These are phyloP conservation scores for Ataeniobius toweri DNA, from an alignment of 2,797 vertebrate genomes.

Conservation along the genomic window DNA sequence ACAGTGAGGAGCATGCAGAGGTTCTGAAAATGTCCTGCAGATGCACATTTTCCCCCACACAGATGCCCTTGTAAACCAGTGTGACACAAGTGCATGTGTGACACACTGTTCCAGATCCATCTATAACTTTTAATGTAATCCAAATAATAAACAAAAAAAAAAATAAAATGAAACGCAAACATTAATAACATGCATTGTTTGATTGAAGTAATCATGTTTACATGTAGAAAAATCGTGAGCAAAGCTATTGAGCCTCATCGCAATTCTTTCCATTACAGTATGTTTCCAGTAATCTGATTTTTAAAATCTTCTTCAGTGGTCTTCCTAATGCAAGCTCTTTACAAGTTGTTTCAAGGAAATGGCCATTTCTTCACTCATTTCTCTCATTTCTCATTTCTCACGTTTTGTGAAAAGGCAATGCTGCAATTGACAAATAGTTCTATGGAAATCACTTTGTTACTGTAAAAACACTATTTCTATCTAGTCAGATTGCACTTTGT, in stretches of 20 bases:
- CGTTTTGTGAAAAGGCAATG: too few relatives aligned
- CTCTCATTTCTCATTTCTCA: too few relatives aligned
- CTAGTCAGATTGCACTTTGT: neutral
- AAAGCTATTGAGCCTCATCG: neutral
- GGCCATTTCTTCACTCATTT: neutral
- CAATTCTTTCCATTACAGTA: neutral
- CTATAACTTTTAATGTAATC: neutral
- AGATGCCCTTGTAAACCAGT: slow-evolving; percentile 23
- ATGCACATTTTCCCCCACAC: slow-evolving; percentile 21
- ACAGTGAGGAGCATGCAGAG: slow-evolving; percentile 33
- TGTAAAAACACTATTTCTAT: too few relatives aligned
- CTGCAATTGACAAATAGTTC: too few relatives aligned
- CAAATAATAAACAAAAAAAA: neutral
- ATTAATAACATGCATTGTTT: neutral
- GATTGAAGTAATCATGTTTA: neutral
- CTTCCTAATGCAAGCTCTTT: neutral
- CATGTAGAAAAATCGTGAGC: neutral
- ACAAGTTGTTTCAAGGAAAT: neutral
- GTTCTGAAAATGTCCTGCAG: slow-evolving; percentile 41
- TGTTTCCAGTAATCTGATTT: neutral
- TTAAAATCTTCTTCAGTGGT: too few relatives aligned
- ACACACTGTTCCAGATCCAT: slow-evolving; percentile 24
- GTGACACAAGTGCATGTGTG: slow-evolving; percentile 25
- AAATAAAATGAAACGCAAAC: neutral
- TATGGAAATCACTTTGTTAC: neutral